phyloP scores from a whole-genome alignment of 2,888 invertebrate genomes.

The Xanthia icteritia region DNA sequence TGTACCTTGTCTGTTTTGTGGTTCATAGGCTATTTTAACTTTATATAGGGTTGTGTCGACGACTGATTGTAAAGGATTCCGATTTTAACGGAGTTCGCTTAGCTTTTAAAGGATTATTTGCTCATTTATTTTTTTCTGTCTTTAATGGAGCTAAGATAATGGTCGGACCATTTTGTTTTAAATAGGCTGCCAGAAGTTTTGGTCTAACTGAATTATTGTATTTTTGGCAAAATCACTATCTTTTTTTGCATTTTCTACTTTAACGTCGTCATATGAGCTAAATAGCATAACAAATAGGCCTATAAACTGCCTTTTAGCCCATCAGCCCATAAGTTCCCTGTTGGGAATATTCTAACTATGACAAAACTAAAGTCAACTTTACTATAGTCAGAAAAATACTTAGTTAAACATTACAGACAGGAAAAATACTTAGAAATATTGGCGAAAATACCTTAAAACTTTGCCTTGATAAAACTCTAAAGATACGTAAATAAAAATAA shows the following conservation, averaged over 20 bases:
- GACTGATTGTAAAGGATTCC: constrained; percentile 69
- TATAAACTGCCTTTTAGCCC: too few species aligned
- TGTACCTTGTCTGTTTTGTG: constrained; percentile 29
- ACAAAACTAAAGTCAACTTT: constrained; percentile 41
- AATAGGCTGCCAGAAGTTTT: too few species aligned
- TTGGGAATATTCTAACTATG: neutral
- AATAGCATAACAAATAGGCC: too few species aligned
- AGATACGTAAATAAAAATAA: constrained; percentile 31
- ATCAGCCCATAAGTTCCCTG: too few species aligned
- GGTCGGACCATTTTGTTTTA: too few species aligned
- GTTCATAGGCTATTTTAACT: constrained; percentile 53
- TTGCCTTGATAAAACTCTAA: constrained; percentile 54
- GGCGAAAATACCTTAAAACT: constrained; percentile 54
- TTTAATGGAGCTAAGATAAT: constrained; percentile 34
- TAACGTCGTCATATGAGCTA: too few species aligned
- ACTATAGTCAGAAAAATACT: neutral
- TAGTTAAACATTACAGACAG: constrained; percentile 44
- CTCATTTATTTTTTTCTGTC: constrained; percentile 66
- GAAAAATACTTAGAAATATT: constrained; percentile 52
- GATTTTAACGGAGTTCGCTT: constrained; percentile 66
- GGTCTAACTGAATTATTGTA: too few species aligned
- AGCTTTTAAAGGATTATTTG: constrained; percentile 70
- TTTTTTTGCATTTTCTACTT: too few species aligned
- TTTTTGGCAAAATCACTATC: too few species aligned
- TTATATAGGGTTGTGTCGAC: constrained; percentile 67